Conservation (phyloP, 2,113 vertebrate species). For the Zosterops lateralis region DNA sequence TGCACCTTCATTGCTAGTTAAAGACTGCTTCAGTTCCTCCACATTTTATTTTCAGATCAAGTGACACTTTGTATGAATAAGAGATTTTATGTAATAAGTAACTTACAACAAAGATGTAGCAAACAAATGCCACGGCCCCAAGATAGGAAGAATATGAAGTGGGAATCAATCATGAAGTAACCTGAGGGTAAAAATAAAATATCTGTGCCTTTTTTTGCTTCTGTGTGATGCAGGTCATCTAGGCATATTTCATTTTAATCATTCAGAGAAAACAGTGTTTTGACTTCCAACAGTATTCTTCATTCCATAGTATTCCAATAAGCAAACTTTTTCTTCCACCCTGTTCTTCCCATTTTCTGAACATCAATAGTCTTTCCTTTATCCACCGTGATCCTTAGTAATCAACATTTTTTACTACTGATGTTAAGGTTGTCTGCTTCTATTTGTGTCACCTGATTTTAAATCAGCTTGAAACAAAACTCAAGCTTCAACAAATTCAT, state of each 20-base stretch:
- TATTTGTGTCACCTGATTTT: background rate
- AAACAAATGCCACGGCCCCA: background rate
- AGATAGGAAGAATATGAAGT: background rate
- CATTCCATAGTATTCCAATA: background rate
- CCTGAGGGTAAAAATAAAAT: background rate
- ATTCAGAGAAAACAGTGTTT: background rate
- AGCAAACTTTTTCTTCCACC: background rate
- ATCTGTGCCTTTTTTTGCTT: background rate
- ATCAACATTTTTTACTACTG: background rate
- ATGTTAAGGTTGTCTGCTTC: background rate
- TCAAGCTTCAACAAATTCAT: background rate
- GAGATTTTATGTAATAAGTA: background rate
- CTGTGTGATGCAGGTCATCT: background rate
- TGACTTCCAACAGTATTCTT: background rate
- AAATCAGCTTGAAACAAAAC: background rate
- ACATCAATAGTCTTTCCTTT: background rate
- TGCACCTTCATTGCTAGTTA: slow-evolving; percentile 24
- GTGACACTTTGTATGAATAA: background rate
- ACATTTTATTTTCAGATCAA: background rate
- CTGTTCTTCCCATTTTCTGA: background rate
- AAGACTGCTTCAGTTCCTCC: background rate
- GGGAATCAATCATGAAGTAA: background rate
- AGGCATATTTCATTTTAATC: background rate
- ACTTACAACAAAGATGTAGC: background rate
- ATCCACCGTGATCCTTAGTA: rapidly evolving